Percentiles rank a stretch among this genome's conserved stretches.
phyloP scores from a whole-genome alignment of 2,888 invertebrate genomes.

The Dromius quadrimaculatus region DNA sequence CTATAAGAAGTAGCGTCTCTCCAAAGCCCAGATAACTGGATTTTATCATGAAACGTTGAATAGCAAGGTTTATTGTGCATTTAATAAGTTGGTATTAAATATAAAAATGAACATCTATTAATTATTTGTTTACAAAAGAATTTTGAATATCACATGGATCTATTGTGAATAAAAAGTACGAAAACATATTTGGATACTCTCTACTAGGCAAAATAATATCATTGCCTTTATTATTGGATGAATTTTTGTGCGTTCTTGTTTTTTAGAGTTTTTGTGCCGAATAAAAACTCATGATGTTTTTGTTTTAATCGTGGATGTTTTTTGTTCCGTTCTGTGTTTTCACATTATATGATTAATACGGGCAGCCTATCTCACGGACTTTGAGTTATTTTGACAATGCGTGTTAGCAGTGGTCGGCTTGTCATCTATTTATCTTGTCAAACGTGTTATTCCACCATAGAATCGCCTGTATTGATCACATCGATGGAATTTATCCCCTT shows the following conservation, averaged over 20 bases:
- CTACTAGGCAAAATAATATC: neutral
- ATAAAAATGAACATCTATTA: too few relatives aligned
- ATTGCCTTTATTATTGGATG: conserved; percentile 5
- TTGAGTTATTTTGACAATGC: conserved; percentile 51
- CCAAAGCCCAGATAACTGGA: too few relatives aligned
- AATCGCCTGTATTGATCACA: conserved; percentile 3
- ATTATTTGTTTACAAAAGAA: too few relatives aligned
- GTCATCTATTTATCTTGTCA: conserved; percentile 47
- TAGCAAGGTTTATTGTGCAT: too few relatives aligned
- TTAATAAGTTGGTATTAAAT: too few relatives aligned
- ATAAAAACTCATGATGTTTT: conserved; percentile 36
- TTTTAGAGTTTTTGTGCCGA: conserved; percentile 11
- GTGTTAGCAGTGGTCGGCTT: conserved; percentile 42
- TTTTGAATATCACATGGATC: too few relatives aligned
- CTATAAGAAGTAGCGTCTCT: too few relatives aligned
- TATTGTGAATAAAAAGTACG: too few relatives aligned
- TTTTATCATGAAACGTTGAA: too few relatives aligned
- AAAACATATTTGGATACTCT: too few relatives aligned
- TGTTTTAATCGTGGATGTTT: conserved; percentile 17
- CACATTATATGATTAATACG: conserved; percentile 49
- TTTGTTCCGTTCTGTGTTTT: conserved; percentile 26
- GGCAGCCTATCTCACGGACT: conserved; percentile 45
- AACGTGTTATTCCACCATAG: conserved; percentile 1
- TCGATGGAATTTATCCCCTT: conserved; percentile 2
- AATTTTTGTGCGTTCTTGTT: conserved; percentile 8